Evolutionary conservation across 2,113 vertebrate species (phyloP).

Genomic region (Melanocharis versteri): DNA sequence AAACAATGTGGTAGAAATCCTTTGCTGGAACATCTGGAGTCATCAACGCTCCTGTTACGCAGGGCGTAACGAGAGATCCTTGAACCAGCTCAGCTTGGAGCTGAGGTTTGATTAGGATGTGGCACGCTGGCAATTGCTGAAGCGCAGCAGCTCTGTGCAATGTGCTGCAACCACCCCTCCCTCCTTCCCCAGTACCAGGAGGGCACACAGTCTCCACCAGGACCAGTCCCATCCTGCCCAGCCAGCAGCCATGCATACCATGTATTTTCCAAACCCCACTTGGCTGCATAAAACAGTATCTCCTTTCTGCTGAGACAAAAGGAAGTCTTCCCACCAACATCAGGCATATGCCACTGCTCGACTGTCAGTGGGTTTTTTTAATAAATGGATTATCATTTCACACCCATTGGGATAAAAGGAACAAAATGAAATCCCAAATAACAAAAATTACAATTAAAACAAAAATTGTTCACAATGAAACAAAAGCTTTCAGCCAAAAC

Average conservation of each 20-base stretch:
- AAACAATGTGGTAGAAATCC: conserved; percentile 1
- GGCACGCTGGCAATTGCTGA: neutral
- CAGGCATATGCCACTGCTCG: neutral
- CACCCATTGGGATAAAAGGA: neutral
- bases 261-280: neutral
- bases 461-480: neutral
- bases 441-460: neutral
- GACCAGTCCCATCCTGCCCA: neutral
- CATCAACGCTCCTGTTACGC: neutral
- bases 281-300: neutral
- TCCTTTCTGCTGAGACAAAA: neutral
- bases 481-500: neutral
- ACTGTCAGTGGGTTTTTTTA: neutral
- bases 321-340: neutral
- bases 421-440: neutral
- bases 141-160: neutral
- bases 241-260: neutral
- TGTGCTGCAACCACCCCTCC: neutral
- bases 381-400: neutral
- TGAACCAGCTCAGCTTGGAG: neutral
- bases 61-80: neutral
- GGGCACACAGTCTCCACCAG: neutral
- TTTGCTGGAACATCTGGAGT: conserved; percentile 30
- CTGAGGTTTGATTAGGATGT: neutral
- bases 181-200: neutral